Evolutionary conservation across 64 coral and sea anemone genomes (phyloP).

Genomic region (Dendronephthya gigantea): DNA sequence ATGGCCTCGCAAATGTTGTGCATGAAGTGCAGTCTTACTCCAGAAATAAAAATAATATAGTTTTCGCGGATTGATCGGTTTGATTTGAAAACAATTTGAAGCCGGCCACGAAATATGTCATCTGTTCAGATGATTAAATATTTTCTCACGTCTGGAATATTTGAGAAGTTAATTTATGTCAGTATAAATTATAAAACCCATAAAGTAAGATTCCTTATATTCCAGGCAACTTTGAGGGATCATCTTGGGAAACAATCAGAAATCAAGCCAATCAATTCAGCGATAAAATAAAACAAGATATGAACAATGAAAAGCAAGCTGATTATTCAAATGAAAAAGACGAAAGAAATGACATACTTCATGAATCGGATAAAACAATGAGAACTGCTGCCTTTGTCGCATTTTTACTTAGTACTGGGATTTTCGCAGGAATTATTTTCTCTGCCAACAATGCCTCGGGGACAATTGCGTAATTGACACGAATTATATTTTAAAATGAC

Average conservation of each 20-base stretch:
- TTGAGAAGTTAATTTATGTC: too few relatives aligned
- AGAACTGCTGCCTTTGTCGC: background rate
- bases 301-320: background rate
- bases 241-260: constrained; percentile 1
- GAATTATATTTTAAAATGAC: too few relatives aligned
- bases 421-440: background rate
- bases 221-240: constrained; percentile 14
- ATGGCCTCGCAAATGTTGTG: background rate
- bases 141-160: too few relatives aligned
- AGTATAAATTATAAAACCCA: too few relatives aligned
- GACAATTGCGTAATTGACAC: background rate
- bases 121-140: too few relatives aligned
- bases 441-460: background rate
- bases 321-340: background rate
- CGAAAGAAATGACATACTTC: background rate
- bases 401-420: constrained; percentile 6
- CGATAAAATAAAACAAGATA: constrained; percentile 16
- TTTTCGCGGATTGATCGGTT: too few relatives aligned
- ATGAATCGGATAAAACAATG: constrained; percentile 11
- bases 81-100: too few relatives aligned
- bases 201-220: background rate
- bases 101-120: too few relatives aligned
- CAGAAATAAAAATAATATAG: too few relatives aligned
- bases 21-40: too few relatives aligned
- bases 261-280: background rate